Conservation (phyloP, 1,140 invertebrate species). For the Acromyrmex heyeri region DNA sequence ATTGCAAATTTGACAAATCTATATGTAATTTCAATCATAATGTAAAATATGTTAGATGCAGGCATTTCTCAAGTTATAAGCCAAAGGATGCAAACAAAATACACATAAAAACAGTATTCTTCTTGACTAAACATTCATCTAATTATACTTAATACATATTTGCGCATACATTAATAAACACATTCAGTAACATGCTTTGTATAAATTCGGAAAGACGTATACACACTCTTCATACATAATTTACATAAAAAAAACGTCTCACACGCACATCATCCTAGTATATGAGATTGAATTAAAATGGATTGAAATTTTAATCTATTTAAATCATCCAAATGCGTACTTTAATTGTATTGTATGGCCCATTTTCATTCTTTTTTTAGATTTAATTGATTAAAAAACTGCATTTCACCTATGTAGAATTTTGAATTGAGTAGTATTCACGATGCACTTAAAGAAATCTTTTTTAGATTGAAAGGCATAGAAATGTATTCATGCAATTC, state of each 20-base stretch:
- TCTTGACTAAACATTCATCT: slow-evolving; percentile 24
- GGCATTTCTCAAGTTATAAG: not conserved
- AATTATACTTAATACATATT: slow-evolving; percentile 32
- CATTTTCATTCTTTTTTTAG: no score
- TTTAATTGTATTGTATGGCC: no score
- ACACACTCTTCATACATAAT: not conserved
- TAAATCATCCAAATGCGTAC: no score
- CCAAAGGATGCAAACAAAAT: slow-evolving; percentile 8
- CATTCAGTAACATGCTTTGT: slow-evolving; percentile 60
- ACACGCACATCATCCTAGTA: not conserved
- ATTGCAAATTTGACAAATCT: slow-evolving; percentile 93
- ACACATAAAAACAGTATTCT: slow-evolving; percentile 35
- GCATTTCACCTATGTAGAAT: no score
- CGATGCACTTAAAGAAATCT: no score
- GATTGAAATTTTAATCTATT: no score
- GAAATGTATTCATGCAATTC: not conserved
- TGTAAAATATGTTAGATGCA: slow-evolving; percentile 39
- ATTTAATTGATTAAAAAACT: no score
- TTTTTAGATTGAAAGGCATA: no score
- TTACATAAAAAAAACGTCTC: not conserved
- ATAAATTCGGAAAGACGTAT: slow-evolving; percentile 15
- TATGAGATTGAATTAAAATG: no score
- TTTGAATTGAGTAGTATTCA: no score
- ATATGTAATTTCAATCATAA: slow-evolving; percentile 13
- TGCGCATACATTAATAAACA: not conserved